phyloP scores from a whole-genome alignment of 1,140 invertebrate species.

The Drosophila burlai region DNA sequence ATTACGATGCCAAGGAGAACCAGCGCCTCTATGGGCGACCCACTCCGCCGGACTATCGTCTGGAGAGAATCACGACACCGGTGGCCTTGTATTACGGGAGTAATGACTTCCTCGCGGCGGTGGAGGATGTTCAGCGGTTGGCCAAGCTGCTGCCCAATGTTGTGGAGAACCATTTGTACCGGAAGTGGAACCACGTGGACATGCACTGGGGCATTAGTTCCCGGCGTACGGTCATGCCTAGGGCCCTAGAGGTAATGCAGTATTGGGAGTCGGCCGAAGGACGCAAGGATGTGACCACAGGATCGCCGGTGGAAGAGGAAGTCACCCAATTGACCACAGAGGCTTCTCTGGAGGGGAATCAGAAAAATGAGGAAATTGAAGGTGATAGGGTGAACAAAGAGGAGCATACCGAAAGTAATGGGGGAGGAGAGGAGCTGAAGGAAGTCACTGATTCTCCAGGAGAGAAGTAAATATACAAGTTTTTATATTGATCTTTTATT shows the following conservation, averaged over 20 bases:
- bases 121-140: slow-evolving; percentile 87
- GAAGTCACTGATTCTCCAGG: background rate
- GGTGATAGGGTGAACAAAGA: background rate
- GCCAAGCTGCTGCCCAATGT: slow-evolving; percentile 86
- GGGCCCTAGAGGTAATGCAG: slow-evolving; percentile 72
- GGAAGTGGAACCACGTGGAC: slow-evolving; percentile 87
- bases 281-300: background rate
- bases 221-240: slow-evolving; percentile 87
- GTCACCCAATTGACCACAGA: background rate
- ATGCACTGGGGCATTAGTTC: slow-evolving; percentile 88
- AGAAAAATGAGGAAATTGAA: too few relatives aligned
- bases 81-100: slow-evolving; percentile 90
- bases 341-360: too few relatives aligned
- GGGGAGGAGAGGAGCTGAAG: background rate
- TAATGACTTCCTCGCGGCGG: slow-evolving; percentile 89
- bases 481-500: background rate
- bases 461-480: background rate
- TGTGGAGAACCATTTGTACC: slow-evolving; percentile 84
- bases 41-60: slow-evolving; percentile 87
- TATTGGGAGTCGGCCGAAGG: slow-evolving; percentile 37
- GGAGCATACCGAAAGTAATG: background rate
- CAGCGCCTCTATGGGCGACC: slow-evolving; percentile 84
- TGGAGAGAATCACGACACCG: slow-evolving; percentile 87
- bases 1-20: slow-evolving; percentile 82
- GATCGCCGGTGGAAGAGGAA: background rate